Percentiles rank a stretch among this genome's conserved stretches.
These are phyloP conservation scores for Nephrotoma flavescens DNA, from an alignment of 2,888 invertebrate species.

Conservation along the genomic window DNA sequence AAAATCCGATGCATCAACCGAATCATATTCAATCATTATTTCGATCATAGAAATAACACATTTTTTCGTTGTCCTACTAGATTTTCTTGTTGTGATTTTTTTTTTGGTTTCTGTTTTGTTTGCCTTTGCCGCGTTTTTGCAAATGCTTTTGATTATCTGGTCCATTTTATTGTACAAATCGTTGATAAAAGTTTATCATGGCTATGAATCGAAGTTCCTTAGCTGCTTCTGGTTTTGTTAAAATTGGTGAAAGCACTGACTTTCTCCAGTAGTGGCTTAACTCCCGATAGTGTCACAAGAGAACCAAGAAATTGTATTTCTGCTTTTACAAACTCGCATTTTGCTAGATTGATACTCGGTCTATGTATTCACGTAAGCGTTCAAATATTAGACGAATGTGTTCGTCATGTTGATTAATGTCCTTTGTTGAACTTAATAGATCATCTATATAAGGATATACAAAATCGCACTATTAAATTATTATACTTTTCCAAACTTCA, in stretches of 20 bases:
- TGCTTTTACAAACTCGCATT: background rate
- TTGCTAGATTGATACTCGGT: too few relatives aligned
- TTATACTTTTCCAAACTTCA: too few relatives aligned
- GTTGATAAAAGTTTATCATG: too few relatives aligned
- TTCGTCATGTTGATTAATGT: background rate
- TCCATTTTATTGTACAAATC: too few relatives aligned
- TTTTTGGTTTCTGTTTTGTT: too few relatives aligned
- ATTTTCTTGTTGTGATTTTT: too few relatives aligned
- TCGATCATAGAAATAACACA: background rate
- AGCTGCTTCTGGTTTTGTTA: background rate
- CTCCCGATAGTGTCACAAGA: background rate
- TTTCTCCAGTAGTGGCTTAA: background rate
- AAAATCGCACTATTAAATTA: too few relatives aligned
- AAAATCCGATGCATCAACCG: conserved; percentile 15
- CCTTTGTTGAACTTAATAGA: background rate
- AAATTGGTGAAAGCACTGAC: background rate
- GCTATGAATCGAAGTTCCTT: too few relatives aligned
- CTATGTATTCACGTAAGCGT: background rate
- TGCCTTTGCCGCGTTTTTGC: background rate
- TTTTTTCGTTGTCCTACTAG: too few relatives aligned
- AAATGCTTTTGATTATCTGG: background rate
- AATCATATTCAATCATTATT: background rate
- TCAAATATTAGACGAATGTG: background rate
- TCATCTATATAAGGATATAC: background rate
- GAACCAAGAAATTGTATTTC: too few relatives aligned